Evolutionary conservation across 2,113 vertebrate genomes (phyloP).

Genomic region (Noturus placidus): DNA sequence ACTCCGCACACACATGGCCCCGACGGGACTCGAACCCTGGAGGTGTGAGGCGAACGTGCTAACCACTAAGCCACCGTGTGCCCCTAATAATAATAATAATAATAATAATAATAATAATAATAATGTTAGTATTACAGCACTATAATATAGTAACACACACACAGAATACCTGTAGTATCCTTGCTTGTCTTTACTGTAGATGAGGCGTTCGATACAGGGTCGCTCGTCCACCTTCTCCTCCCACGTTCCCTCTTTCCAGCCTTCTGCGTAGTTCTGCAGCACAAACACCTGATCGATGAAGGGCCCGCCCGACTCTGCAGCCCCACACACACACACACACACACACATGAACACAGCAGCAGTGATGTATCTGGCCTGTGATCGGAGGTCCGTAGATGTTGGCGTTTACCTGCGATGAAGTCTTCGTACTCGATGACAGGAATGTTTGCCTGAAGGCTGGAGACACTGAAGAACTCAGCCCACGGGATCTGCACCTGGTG

Average conservation of each 20-base stretch:
- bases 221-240: conserved; percentile 91
- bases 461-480: conserved; percentile 88
- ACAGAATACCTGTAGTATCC: conserved; percentile 83
- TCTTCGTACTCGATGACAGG: conserved; percentile 93
- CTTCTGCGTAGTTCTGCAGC: conserved; percentile 89
- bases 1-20: no score
- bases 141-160: background rate
- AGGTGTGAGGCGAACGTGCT: no score
- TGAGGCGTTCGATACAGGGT: conserved; percentile 82
- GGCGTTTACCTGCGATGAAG: conserved; percentile 84
- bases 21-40: no score
- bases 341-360: background rate
- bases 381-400: no score
- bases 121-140: no score
- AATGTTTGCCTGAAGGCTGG: conserved; percentile 84
- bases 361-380: background rate
- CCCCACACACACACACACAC: conserved; percentile 38
- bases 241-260: conserved; percentile 94
- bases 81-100: no score
- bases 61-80: no score
- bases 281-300: conserved; percentile 92
- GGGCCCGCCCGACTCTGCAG: conserved; percentile 89
- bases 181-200: conserved; percentile 88
- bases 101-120: background rate
- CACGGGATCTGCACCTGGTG: conserved; percentile 87